A percentile compares a stretch with the other conserved stretches of the same genome.
These are phyloP conservation scores for Danio rerio DNA, from an alignment of 2,113 vertebrate genomes.

Conservation along the genomic window GRCz12tu NC_133182.1:14481001-14481500, in stretches of 20 bases:
- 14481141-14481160: not conserved
- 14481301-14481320: constrained; percentile 12
- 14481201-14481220: constrained; percentile 7
- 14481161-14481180: not conserved
- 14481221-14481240: not conserved
- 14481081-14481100: too few species aligned
- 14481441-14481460: not conserved
- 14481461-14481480: not conserved
- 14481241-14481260: constrained; percentile 15
- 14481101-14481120: not conserved
- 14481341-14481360: constrained; percentile 20
- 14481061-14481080: too few species aligned
- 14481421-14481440: constrained; percentile 3
- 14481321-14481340: not conserved
- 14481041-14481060: too few species aligned
- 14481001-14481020: too few species aligned
- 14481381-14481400: constrained; percentile 11
- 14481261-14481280: constrained; percentile 3
- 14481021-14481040: too few species aligned
- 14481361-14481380: constrained; percentile 13
- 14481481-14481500: not conserved
- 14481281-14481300: constrained; percentile 7
- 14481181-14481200: not conserved
- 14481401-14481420: not conserved
- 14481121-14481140: not conserved